Conservation (phyloP, 2,113 vertebrate genomes). For the Polypterus bichir region DNA sequence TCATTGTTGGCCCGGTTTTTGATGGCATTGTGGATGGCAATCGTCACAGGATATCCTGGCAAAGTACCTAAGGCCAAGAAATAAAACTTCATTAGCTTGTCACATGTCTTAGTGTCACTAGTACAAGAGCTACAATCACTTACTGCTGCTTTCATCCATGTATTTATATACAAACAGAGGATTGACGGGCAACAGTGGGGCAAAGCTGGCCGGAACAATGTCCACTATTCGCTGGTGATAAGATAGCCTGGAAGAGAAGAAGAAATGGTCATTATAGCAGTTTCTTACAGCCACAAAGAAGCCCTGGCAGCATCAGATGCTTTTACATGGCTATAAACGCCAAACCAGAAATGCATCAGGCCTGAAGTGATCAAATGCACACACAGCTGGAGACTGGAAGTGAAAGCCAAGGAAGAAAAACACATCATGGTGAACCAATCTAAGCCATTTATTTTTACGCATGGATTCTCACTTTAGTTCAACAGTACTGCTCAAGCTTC, state of each 20-base stretch:
- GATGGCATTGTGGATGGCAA: conserved; percentile 75
- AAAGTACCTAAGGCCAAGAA: conserved; percentile 56
- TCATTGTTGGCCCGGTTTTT: conserved; percentile 88
- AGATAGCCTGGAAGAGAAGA: conserved; percentile 61
- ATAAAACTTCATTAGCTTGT: neutral
- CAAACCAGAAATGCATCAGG: too few relatives aligned
- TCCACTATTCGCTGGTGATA: conserved; percentile 93
- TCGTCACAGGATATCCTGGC: conserved; percentile 70
- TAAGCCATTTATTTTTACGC: too few relatives aligned
- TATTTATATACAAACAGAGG: conserved; percentile 82
- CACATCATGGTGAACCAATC: too few relatives aligned
- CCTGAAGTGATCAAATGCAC: too few relatives aligned
- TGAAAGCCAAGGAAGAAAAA: too few relatives aligned
- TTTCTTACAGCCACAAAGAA: too few relatives aligned
- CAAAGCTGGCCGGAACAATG: conserved; percentile 82
- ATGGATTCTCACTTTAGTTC: too few relatives aligned
- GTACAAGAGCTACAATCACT: conserved; percentile 27
- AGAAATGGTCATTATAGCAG: too few relatives aligned
- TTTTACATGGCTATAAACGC: too few relatives aligned
- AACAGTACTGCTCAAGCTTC: too few relatives aligned
- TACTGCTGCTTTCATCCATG: conserved; percentile 73
- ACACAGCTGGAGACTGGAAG: too few relatives aligned
- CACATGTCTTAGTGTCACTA: neutral
- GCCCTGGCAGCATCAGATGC: too few relatives aligned
- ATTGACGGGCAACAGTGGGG: conserved; percentile 75